phyloP scores from a whole-genome alignment of 2,797 vertebrate genomes.

The Chelon labrosus region DNA sequence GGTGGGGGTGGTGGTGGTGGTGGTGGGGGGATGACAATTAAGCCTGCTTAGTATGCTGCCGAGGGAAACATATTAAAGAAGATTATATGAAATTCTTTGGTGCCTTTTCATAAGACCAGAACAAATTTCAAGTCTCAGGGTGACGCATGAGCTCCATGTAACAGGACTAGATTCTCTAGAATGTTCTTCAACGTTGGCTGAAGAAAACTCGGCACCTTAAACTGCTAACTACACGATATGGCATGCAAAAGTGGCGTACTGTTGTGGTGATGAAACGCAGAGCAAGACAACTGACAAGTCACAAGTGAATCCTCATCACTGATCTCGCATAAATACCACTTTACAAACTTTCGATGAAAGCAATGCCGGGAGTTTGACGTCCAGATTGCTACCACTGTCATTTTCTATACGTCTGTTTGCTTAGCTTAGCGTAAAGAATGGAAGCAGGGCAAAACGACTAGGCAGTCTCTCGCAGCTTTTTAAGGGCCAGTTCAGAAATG shows the following conservation, averaged over 20 bases:
- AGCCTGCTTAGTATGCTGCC: slow-evolving; percentile 68
- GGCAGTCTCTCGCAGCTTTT: background rate
- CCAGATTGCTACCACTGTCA: too few relatives aligned
- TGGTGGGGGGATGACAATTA: slow-evolving; percentile 63
- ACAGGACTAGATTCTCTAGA: slow-evolving; percentile 27
- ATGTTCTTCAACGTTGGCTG: slow-evolving; percentile 26
- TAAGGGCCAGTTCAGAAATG: too few relatives aligned
- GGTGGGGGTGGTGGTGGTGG: slow-evolving; percentile 3
- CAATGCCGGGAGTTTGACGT: too few relatives aligned
- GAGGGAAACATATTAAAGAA: slow-evolving; percentile 72
- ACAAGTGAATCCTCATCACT: background rate
- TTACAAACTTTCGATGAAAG: too few relatives aligned
- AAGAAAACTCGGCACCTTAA: slow-evolving; percentile 10
- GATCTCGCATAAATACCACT: too few relatives aligned
- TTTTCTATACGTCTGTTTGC: background rate
- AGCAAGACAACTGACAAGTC: background rate
- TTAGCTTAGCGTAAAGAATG: background rate
- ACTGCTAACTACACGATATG: background rate
- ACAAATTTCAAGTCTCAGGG: slow-evolving; percentile 58
- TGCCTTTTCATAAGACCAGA: slow-evolving; percentile 63
- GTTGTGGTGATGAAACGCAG: background rate
- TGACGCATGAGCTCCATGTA: slow-evolving; percentile 41
- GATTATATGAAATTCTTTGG: slow-evolving; percentile 78
- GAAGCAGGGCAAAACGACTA: background rate
- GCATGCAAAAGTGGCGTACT: too few relatives aligned